Evolutionary conservation across 2,797 vertebrate species (phyloP).

Genomic region (Brachyrhaphis roseni): DNA sequence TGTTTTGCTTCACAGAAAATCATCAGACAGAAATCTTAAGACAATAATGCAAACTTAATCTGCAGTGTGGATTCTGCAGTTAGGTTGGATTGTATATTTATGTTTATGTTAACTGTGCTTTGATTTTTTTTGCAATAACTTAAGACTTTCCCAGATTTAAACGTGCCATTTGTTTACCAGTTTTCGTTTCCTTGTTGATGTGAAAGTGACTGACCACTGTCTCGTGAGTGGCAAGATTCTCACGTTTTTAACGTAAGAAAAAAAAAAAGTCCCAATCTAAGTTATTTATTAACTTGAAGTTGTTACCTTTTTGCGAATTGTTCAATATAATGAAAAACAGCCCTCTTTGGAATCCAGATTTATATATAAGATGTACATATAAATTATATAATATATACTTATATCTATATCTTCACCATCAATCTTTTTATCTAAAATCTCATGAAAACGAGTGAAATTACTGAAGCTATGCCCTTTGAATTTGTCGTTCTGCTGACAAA

Average conservation of each 20-base stretch:
- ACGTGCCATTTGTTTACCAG: neutral
- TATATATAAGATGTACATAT: too few relatives aligned
- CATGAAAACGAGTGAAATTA: neutral
- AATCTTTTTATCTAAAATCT: neutral
- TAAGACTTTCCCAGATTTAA: neutral
- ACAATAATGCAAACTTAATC: neutral
- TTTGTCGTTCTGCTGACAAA: neutral
- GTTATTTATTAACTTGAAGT: neutral
- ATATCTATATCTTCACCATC: neutral
- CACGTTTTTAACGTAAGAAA: neutral
- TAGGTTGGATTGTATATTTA: neutral
- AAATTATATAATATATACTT: too few relatives aligned
- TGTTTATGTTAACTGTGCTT: neutral
- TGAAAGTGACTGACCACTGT: conserved; percentile 19
- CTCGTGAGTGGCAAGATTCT: neutral
- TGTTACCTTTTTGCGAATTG: neutral
- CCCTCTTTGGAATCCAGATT: neutral
- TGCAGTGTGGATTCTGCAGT: neutral
- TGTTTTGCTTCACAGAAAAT: neutral
- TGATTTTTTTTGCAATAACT: neutral
- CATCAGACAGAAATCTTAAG: neutral
- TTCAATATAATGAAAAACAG: neutral
- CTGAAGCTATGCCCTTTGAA: neutral
- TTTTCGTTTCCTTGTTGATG: conserved; percentile 42
- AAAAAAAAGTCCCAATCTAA: neutral